phyloP scores from a whole-genome alignment of 2,888 invertebrate genomes.

The Ormia ochracea region DNA sequence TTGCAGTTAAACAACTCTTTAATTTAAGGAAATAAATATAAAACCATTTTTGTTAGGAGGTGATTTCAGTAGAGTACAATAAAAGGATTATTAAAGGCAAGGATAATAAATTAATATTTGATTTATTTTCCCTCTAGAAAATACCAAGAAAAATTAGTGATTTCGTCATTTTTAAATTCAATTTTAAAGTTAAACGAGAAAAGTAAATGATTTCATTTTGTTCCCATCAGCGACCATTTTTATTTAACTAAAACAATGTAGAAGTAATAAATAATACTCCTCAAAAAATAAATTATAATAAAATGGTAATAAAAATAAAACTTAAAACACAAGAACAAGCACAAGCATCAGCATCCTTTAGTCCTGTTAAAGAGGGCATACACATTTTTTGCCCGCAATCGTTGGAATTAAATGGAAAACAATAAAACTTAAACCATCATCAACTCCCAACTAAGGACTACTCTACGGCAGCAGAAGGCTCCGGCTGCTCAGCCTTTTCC shows the following conservation, averaged over 20 bases:
- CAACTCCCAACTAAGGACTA: conserved; percentile 26
- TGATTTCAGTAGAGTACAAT: background rate
- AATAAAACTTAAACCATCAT: conserved; percentile 55
- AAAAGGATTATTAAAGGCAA: background rate
- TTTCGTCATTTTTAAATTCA: background rate
- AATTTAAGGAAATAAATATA: background rate
- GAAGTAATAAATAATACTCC: background rate
- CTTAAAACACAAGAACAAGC: background rate
- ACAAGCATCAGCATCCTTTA: background rate
- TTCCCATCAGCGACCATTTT: conserved; percentile 1
- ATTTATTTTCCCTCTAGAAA: background rate
- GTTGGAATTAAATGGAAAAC: conserved; percentile 48
- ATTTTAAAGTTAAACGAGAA: background rate
- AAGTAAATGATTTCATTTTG: background rate
- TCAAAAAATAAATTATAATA: background rate
- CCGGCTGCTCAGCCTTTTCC: background rate
- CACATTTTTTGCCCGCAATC: conserved; percentile 1
- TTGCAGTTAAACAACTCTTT: background rate
- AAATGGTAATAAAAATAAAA: background rate
- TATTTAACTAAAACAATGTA: background rate
- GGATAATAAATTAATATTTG: background rate
- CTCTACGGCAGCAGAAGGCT: background rate
- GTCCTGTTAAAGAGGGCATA: background rate
- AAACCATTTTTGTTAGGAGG: background rate
- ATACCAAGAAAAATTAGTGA: background rate